Conservation (phyloP, 2,113 vertebrate species). For the Zosterops lateralis region DNA sequence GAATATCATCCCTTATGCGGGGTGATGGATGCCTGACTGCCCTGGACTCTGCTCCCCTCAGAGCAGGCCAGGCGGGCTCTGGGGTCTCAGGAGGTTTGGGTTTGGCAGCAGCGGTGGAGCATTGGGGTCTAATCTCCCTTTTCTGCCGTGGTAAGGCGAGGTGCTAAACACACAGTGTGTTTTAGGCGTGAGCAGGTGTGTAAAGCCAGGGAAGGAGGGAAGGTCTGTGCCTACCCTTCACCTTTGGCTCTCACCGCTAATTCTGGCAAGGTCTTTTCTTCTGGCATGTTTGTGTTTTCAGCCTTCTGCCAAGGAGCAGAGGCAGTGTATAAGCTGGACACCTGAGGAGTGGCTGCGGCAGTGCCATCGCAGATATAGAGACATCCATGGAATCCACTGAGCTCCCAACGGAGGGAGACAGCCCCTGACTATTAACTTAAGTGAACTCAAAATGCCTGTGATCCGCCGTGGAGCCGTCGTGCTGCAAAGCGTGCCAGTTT, state of each 20-base stretch:
- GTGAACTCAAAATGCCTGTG: neutral
- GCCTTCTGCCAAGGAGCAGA: neutral
- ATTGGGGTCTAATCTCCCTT: rapidly evolving
- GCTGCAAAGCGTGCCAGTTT: conserved; percentile 24
- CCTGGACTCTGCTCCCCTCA: neutral
- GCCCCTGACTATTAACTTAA: neutral
- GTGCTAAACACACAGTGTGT: rapidly evolving
- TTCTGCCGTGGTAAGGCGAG: neutral
- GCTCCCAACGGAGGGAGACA: neutral
- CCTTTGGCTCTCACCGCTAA: rapidly evolving
- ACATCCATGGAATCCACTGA: neutral
- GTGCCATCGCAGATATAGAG: rapidly evolving
- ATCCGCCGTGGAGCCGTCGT: neutral
- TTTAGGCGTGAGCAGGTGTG: neutral
- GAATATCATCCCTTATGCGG: rapidly evolving
- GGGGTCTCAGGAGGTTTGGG: neutral
- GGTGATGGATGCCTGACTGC: neutral
- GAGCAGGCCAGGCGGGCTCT: neutral
- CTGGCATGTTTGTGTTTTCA: rapidly evolving
- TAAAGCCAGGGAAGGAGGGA: neutral
- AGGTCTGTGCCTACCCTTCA: rapidly evolving
- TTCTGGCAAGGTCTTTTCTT: neutral
- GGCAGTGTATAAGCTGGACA: neutral
- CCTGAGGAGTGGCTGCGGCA: rapidly evolving
- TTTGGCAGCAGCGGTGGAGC: neutral